These are phyloP conservation scores for Drosophila burlai DNA, from an alignment of 1,140 invertebrate genomes.

Conservation along the genomic window DNA sequence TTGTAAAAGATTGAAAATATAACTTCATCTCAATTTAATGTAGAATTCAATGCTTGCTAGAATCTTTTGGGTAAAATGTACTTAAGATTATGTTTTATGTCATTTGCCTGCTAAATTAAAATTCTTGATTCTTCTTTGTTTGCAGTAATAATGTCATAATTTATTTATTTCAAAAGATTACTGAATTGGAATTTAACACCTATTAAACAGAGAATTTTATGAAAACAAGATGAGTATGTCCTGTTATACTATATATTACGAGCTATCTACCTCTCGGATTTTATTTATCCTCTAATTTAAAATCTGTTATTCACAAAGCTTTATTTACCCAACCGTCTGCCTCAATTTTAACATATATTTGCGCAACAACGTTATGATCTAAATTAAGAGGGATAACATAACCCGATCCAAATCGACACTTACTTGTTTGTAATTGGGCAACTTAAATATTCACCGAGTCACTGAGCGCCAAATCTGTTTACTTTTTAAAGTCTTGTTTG, in stretches of 20 bases:
- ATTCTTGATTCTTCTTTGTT: neutral
- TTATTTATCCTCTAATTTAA: neutral
- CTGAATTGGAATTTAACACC: neutral
- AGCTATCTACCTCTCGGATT: no score
- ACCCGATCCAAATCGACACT: constrained; percentile 17
- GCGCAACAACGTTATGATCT: neutral
- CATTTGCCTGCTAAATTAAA: neutral
- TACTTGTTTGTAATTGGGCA: constrained; percentile 31
- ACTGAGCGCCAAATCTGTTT: constrained; percentile 31
- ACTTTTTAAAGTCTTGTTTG: constrained; percentile 35
- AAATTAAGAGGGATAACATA: constrained; percentile 11
- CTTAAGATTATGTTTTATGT: no score
- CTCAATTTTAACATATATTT: neutral
- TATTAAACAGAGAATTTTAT: neutral
- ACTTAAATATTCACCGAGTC: constrained; percentile 27
- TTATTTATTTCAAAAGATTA: neutral
- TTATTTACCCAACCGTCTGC: neutral
- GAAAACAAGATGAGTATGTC: neutral
- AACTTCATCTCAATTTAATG: neutral
- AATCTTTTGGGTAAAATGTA: neutral
- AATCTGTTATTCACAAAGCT: neutral
- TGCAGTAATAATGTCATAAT: neutral
- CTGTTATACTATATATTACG: neutral
- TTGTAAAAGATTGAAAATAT: neutral
- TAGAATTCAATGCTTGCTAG: neutral